Percentiles rank a stretch among this genome's conserved stretches.
Conservation (phyloP, 2,797 vertebrate species). For the Fistularia tabacaria region DNA sequence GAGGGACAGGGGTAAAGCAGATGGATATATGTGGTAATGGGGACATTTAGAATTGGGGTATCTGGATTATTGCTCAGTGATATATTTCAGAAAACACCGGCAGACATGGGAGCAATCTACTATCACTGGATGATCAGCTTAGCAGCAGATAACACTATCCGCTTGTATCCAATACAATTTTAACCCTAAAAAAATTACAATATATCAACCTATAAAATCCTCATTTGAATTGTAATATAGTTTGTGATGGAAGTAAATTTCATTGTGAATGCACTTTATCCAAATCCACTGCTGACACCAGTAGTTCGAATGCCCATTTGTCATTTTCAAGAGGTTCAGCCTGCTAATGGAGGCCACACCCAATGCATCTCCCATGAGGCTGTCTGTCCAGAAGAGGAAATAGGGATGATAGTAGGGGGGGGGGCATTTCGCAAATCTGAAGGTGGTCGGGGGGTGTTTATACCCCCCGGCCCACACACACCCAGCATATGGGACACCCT, state of each 20-base stretch:
- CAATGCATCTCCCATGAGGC: constrained; percentile 50
- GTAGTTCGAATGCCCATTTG: constrained; percentile 41
- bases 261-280: not conserved
- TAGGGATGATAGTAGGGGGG: constrained; percentile 14
- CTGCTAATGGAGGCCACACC: constrained; percentile 72
- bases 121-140: constrained; percentile 5
- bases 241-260: not conserved
- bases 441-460: constrained; percentile 29
- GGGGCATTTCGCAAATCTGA: constrained; percentile 35
- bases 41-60: constrained; percentile 9
- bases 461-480: constrained; percentile 15
- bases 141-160: not conserved
- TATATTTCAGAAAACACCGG: constrained; percentile 11
- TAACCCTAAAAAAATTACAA: not conserved
- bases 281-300: constrained; percentile 36
- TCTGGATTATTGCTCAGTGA: constrained; percentile 28
- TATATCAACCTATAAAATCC: not conserved
- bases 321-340: constrained; percentile 19
- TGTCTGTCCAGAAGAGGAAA: constrained; percentile 49
- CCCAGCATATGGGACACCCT: constrained; percentile 46
- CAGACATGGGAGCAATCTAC: constrained; percentile 4
- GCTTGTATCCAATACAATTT: not conserved
- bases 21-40: constrained; percentile 25
- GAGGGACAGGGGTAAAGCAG: constrained; percentile 36
- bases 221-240: not conserved